Base-by-base conservation (phyloP, 2,797 vertebrate genomes). In the Labroides dimidiatus region DNA sequence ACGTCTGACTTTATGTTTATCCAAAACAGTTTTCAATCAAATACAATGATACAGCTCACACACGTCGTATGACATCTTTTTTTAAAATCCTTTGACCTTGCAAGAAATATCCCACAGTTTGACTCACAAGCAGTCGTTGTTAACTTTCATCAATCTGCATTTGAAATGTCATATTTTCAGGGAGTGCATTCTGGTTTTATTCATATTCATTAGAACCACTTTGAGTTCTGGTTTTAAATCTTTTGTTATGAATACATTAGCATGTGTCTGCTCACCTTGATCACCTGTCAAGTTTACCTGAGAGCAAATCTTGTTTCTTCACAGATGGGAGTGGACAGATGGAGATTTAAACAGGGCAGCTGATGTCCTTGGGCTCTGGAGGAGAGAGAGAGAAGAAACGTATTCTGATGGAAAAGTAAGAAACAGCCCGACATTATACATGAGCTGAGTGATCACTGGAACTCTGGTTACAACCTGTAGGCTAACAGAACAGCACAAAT, bases 301-400 rank as follows among this genome's bases (percentile, higher is more conserved):
- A 78, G 78, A 75, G 64, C 72, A 71, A 77, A 74, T 75, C 59
- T 69, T 51, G 62, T 72, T 84, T 81, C 71, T 67, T 39, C 84
- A 81, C 88, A 91, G 88, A 92, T 92, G 90, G 88, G 84, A 80
- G 41, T 10, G 66, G 86, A 78, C 90, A 92, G 88, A 88, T 88
- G 89, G 90, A 84, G 75, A 69, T 79, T 80, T 90, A 57, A 84
- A 65, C 77, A 72, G 80, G 74, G 73, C 81, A 76, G 61, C 61
- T 74, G 57, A 80, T 87, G 82, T 74, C 88, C 84, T 89, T 76
- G 65, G 79, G 88, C 85, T 44, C 50, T 51, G 20, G 58, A 75
- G 56, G 64, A 69, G 69, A 39, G 7, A 33, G 30, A 33, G 30
- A n/a, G n/a, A 33, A 8, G 8, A 52, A 19, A 68, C 66, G 65